Percentiles rank a stretch among this genome's conserved stretches.
These are phyloP conservation scores for Cervus canadensis DNA, from an alignment of 2,113 vertebrate species.

Conservation along the genomic window DNA sequence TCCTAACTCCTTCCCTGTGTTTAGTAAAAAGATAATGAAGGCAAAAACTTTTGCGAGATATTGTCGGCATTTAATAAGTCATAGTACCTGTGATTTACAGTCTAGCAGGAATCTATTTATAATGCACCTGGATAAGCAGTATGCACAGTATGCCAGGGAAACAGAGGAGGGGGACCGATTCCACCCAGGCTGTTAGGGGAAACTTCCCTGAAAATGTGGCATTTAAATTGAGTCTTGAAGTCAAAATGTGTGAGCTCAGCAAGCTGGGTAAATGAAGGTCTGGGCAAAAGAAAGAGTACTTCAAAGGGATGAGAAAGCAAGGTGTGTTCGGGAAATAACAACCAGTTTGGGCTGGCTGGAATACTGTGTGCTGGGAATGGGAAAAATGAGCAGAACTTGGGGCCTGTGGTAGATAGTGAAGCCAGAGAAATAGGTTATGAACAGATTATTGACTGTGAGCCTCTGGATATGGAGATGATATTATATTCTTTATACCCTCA, in stretches of 20 bases:
- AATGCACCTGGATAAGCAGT: neutral
- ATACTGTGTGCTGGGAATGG: neutral
- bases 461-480: neutral
- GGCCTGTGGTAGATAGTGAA: neutral
- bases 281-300: neutral
- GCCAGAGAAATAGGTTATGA: neutral
- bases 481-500: neutral
- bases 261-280: neutral
- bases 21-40: neutral
- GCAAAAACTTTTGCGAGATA: neutral
- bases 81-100: neutral
- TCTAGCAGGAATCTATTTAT: neutral
- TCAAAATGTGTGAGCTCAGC: neutral
- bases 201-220: neutral
- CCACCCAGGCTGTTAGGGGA: neutral
- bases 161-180: neutral
- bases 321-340: neutral
- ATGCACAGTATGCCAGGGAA: neutral
- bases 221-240: neutral
- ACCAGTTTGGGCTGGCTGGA: neutral
- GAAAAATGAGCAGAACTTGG: neutral
- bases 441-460: neutral
- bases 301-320: neutral
- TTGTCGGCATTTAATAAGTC: neutral
- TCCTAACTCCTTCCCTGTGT: neutral